Evolutionary conservation across 2,888 invertebrate genomes (phyloP).

Genomic region (Pachymerium ferrugineum): DNA sequence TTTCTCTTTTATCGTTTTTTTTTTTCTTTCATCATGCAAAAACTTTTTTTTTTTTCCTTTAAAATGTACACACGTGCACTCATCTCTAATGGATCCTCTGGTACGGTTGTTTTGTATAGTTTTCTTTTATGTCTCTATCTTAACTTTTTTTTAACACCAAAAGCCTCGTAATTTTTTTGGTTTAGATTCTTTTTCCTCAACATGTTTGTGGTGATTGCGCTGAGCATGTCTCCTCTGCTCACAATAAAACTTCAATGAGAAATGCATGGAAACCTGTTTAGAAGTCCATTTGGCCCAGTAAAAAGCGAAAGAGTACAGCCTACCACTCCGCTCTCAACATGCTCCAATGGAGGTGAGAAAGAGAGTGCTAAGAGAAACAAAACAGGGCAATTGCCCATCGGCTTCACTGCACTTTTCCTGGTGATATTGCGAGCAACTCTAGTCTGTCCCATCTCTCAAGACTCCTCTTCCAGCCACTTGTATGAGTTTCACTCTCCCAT

Average conservation of each 20-base stretch:
- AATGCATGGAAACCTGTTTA: conserved; percentile 19
- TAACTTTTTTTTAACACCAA: conserved; percentile 6
- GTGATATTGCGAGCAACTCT: background rate
- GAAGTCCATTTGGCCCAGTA: conserved; percentile 12
- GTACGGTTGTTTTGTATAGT: background rate
- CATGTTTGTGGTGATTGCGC: conserved; percentile 13
- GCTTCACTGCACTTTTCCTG: background rate
- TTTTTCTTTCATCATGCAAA: too few relatives aligned
- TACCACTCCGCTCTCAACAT: background rate
- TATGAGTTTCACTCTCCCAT: background rate
- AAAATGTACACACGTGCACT: conserved; percentile 10
- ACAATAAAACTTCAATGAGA: conserved; percentile 14
- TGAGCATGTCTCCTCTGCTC: conserved; percentile 9
- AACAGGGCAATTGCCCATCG: conserved; percentile 12
- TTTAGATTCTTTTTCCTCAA: background rate
- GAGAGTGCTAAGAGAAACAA: conserved; percentile 14
- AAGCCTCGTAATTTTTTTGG: conserved; percentile 1
- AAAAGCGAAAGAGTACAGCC: background rate
- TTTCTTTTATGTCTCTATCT: background rate
- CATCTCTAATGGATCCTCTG: conserved; percentile 14
- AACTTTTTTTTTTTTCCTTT: background rate
- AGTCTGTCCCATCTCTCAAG: background rate
- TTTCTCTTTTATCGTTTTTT: too few relatives aligned
- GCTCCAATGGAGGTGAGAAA: background rate
- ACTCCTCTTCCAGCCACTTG: conserved; percentile 2